phyloP scores from a whole-genome alignment of 2,888 invertebrate species.

The Esperia sulphurella region DNA sequence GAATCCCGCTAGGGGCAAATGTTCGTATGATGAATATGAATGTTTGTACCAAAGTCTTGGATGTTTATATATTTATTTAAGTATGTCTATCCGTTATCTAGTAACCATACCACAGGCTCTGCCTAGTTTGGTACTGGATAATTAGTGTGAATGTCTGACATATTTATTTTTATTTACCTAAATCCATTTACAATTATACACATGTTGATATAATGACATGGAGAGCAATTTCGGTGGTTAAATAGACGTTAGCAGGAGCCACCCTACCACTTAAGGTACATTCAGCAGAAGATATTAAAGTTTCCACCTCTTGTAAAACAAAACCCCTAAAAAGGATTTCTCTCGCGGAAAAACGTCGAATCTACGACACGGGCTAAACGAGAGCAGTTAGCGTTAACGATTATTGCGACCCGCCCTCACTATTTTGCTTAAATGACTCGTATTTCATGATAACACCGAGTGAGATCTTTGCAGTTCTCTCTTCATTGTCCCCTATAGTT shows the following conservation, averaged over 20 bases:
- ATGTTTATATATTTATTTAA: too few species aligned
- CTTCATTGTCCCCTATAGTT: neutral
- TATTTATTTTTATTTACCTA: too few species aligned
- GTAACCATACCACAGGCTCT: too few species aligned
- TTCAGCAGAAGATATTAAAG: slow-evolving; percentile 6
- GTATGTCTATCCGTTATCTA: too few species aligned
- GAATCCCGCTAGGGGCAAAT: too few species aligned
- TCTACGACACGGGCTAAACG: slow-evolving; percentile 44
- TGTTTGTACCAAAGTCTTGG: too few species aligned
- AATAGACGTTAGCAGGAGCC: neutral
- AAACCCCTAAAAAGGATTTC: slow-evolving; percentile 42
- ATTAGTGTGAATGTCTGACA: too few species aligned
- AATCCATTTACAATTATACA: too few species aligned
- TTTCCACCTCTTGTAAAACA: slow-evolving; percentile 16
- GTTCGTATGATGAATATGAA: too few species aligned
- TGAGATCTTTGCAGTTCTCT: slow-evolving; percentile 6
- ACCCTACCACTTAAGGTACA: slow-evolving; percentile 1
- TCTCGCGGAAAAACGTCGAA: slow-evolving; percentile 39
- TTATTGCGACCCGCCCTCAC: slow-evolving; percentile 45
- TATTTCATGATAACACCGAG: slow-evolving; percentile 48
- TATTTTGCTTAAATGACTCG: slow-evolving; percentile 55
- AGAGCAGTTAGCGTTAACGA: slow-evolving; percentile 56
- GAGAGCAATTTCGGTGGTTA: too few species aligned
- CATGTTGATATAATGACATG: too few species aligned
- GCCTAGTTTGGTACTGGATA: too few species aligned